These are phyloP conservation scores for Casuarius casuarius DNA, from an alignment of 2,113 vertebrate genomes.

Conservation along the genomic window DNA sequence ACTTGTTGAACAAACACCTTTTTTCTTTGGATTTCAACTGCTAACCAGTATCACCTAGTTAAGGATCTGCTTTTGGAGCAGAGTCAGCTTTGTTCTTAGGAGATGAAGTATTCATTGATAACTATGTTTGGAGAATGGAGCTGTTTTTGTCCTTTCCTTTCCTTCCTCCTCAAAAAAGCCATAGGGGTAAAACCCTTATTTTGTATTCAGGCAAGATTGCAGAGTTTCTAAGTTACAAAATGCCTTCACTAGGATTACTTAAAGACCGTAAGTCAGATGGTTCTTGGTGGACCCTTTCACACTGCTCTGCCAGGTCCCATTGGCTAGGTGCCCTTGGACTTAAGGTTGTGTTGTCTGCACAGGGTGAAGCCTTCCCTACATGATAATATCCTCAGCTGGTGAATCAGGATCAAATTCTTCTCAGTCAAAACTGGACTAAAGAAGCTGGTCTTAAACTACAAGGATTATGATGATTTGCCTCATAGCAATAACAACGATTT, in stretches of 20 bases:
- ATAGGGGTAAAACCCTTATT: not conserved
- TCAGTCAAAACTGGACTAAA: fast-evolving
- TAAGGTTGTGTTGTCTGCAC: fast-evolving
- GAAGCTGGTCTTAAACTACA: not conserved
- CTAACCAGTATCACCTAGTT: not conserved
- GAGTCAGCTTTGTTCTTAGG: not conserved
- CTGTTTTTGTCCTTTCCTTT: not conserved
- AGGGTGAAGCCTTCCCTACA: not conserved
- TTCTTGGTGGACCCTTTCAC: not conserved
- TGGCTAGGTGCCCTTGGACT: not conserved
- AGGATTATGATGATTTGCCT: not conserved
- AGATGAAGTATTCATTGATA: not conserved
- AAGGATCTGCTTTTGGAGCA: not conserved
- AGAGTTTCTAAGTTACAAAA: not conserved
- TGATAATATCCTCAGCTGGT: fast-evolving
- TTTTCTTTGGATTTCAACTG: not conserved
- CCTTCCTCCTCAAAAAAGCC: not conserved
- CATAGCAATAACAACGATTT: not conserved
- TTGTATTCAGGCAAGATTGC: not conserved
- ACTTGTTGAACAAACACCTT: not conserved
- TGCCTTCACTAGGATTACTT: not conserved
- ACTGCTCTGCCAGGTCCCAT: not conserved
- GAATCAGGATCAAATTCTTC: not conserved
- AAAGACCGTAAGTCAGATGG: not conserved
- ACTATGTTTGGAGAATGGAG: not conserved